These are phyloP conservation scores for Cyanoderma ruficeps DNA, from an alignment of 2,113 vertebrate species.

Conservation along the genomic window DNA sequence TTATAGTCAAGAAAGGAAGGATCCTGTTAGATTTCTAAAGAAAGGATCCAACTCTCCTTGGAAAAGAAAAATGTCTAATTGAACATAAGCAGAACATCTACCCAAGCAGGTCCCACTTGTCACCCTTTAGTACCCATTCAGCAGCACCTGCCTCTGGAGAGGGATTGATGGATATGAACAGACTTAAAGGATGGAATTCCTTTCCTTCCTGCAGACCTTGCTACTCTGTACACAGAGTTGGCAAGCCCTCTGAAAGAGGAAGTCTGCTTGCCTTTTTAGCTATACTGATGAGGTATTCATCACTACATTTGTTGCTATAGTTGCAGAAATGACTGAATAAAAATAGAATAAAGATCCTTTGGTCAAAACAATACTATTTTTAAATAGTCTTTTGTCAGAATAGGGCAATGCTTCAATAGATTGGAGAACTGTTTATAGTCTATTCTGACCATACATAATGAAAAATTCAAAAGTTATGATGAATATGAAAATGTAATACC, in stretches of 20 bases:
- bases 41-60: neutral
- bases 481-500: neutral
- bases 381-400: neutral
- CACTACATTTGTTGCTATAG: neutral
- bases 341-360: neutral
- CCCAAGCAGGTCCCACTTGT: neutral
- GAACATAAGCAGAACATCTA: neutral
- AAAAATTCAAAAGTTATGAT: neutral
- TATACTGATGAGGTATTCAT: neutral
- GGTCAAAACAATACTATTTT: neutral
- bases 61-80: neutral
- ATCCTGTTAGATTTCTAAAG: neutral
- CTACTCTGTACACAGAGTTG: neutral
- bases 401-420: neutral
- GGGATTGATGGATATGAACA: neutral
- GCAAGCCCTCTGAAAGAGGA: neutral
- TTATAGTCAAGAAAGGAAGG: neutral
- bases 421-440: neutral
- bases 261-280: neutral
- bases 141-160: neutral
- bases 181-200: neutral
- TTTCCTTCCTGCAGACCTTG: neutral
- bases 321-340: constrained; percentile 6
- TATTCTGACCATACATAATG: neutral
- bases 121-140: neutral